Evolutionary conservation across 2,888 invertebrate genomes (phyloP), one percentile per base, ranked within the genome.

Genomic region (Acleris emargana): DNA sequence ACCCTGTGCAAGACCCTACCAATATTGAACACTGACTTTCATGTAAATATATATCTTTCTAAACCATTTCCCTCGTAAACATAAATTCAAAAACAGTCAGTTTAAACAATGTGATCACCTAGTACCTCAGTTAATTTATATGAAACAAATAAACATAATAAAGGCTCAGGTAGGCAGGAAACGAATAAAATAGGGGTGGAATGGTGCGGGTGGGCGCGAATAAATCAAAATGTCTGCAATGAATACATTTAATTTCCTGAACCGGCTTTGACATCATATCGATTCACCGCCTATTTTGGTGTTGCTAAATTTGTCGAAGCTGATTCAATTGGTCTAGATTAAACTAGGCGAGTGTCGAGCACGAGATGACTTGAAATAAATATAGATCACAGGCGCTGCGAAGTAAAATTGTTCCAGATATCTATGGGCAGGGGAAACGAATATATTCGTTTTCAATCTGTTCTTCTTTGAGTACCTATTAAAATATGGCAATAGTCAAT

Each of bases 191-290:
- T 60, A 73, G 72, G 59, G 66, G 71, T 69, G 74, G 70, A 71
- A 76, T 77, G 76, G 75, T 72, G 72, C 71, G 69, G 67, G 72
- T 50, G 59, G 69, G 73, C 70, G 63, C 70, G 73, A 74, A 80
- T 82, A 83, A 83, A 84, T 85, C 84, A 84, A 81, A 83, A 79
- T 71, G 80, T 76, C 76, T 68, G 73, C 80, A 77, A 76, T 82
- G 81, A 80, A 83, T 82, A 81, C 81, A 83, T 84, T 86, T 84
- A 81, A 84, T 85, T 83, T 85, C 82, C 82, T 59, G 83, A 77
- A 72, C 73, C 71, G 77, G 83, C 78, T 79, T 81, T 80, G 80
- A 79, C 76, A 76, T 71, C 62, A 73, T 73, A 79, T 78, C 77
- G 78, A 79, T 76, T 77, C 66, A 54, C 63, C 64, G 73, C 76